These are phyloP conservation scores for Lycocerus yunnanus DNA, from an alignment of 2,888 invertebrate genomes.

Conservation along the genomic window DNA sequence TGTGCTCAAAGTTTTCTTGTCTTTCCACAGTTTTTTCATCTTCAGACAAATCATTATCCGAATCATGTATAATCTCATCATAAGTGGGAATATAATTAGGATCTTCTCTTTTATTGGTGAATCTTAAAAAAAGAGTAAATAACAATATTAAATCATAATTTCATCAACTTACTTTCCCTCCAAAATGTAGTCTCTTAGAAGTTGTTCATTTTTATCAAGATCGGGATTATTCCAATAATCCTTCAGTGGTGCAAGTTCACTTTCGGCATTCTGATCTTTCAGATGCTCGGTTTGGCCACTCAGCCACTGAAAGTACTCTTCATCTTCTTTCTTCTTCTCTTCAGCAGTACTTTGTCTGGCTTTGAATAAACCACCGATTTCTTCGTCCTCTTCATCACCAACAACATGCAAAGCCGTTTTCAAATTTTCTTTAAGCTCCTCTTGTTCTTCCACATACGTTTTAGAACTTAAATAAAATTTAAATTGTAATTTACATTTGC, in stretches of 20 bases:
- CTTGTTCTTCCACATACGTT: constrained; percentile 71
- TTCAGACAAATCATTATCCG: constrained; percentile 67
- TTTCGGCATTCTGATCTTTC: constrained; percentile 62
- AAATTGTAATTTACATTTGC: not conserved
- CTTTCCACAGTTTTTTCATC: constrained; percentile 80
- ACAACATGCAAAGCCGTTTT: constrained; percentile 58
- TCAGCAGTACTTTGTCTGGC: constrained; percentile 60
- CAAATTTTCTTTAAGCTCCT: constrained; percentile 67
- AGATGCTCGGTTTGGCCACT: constrained; percentile 71
- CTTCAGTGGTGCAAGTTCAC: constrained; percentile 74
- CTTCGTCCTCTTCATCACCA: constrained; percentile 60
- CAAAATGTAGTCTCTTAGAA: constrained; percentile 89
- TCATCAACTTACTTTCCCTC: constrained; percentile 68
- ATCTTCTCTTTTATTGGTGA: constrained; percentile 50
- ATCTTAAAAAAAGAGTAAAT: constrained; percentile 46
- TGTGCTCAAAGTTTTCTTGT: constrained; percentile 90
- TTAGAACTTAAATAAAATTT: constrained; percentile 48
- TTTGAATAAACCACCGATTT: constrained; percentile 61
- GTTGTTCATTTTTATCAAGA: constrained; percentile 83
- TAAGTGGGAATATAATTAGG: constrained; percentile 62
- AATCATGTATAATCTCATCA: constrained; percentile 69
- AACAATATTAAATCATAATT: not conserved
- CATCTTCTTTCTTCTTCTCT: constrained; percentile 59
- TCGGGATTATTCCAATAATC: constrained; percentile 85
- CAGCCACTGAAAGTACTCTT: constrained; percentile 78